Conservation (phyloP, 2,797 vertebrate species). For the Choloepus didactylus region DNA sequence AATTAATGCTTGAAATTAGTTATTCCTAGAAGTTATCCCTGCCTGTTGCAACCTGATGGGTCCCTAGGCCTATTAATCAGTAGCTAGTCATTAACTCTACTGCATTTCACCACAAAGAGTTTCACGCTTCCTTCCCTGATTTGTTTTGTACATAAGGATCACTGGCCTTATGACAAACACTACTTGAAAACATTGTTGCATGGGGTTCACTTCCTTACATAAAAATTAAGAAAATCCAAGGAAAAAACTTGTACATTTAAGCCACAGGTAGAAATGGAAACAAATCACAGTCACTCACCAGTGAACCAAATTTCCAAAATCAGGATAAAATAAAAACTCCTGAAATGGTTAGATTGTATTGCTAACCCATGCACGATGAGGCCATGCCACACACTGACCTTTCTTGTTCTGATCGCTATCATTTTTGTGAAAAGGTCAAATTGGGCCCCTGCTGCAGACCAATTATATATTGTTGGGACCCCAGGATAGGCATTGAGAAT, state of each 20-base stretch:
- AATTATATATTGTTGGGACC: slow-evolving; percentile 47
- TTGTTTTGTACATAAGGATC: slow-evolving; percentile 39
- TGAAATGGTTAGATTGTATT: neutral
- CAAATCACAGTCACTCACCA: neutral
- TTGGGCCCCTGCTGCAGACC: slow-evolving; percentile 38
- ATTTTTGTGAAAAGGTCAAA: slow-evolving; percentile 81
- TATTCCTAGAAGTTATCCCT: slow-evolving; percentile 55
- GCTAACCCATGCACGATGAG: neutral
- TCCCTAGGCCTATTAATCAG: slow-evolving; percentile 70
- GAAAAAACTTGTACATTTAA: neutral
- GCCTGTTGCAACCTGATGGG: slow-evolving; percentile 48
- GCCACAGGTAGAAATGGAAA: neutral
- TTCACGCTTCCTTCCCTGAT: neutral
- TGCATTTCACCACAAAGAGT: slow-evolving; percentile 6
- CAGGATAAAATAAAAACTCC: neutral
- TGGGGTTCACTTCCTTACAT: neutral
- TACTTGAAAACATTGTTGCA: neutral
- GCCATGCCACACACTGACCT: slow-evolving; percentile 52
- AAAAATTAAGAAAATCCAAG: slow-evolving; percentile 44
- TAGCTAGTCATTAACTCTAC: slow-evolving; percentile 54
- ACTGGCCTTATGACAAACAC: neutral
- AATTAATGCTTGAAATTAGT: slow-evolving; percentile 71
- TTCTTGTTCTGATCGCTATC: slow-evolving; percentile 54
- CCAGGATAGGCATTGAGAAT: neutral
- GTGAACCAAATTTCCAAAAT: slow-evolving; percentile 28